A percentile compares a stretch with the other conserved stretches of the same genome.
phyloP scores from a whole-genome alignment of 2,113 vertebrate genomes.

The Trogon melanurus region DNA sequence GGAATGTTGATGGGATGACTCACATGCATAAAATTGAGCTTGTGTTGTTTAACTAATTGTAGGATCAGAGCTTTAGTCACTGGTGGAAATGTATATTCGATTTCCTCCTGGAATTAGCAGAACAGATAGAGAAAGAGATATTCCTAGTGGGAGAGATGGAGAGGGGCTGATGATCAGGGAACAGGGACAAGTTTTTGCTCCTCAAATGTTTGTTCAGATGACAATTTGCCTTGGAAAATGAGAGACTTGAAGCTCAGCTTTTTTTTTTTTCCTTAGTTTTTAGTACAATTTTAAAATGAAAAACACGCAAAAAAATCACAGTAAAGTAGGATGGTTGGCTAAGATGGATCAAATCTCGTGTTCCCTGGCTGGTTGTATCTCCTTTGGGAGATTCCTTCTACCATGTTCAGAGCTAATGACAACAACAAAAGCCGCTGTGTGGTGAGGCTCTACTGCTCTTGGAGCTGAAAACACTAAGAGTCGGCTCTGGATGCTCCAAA shows the following conservation, averaged over 20 bases:
- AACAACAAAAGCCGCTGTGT: neutral
- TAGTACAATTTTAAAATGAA: neutral
- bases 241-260: neutral
- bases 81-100: neutral
- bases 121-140: neutral
- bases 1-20: conserved; percentile 16
- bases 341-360: neutral
- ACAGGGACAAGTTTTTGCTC: neutral
- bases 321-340: neutral
- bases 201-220: neutral
- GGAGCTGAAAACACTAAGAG: neutral
- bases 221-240: neutral
- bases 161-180: neutral
- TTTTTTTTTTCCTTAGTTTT: neutral
- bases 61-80: conserved; percentile 13
- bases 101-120: neutral
- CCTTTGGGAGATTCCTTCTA: neutral
- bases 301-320: neutral
- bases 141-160: neutral
- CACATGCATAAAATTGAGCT: conserved; percentile 28
- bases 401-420: neutral
- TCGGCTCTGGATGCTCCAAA: neutral
- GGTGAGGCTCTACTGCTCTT: neutral
- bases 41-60: conserved; percentile 26
- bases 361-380: neutral